Conservation (phyloP, 2,797 vertebrate genomes). For the Gymnothorax javanicus region DNA sequence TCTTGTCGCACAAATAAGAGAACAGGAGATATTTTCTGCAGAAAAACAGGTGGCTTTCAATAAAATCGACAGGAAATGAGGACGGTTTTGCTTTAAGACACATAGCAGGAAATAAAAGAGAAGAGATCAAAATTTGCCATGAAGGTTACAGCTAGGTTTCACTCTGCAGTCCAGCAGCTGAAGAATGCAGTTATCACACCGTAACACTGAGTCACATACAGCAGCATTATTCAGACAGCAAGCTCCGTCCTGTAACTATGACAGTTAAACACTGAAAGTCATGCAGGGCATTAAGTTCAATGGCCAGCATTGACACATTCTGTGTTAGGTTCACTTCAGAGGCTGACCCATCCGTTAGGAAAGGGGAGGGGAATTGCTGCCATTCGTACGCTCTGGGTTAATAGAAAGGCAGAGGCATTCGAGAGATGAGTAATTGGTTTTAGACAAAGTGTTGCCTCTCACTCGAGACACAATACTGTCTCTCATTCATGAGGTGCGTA, state of each 20-base stretch:
- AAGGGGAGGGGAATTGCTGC: neutral
- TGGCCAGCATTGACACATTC: neutral
- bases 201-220: neutral
- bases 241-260: neutral
- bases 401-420: constrained; percentile 2
- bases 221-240: neutral
- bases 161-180: neutral
- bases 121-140: neutral
- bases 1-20: neutral
- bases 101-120: neutral
- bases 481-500: neutral
- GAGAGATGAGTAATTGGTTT: neutral
- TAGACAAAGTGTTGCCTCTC: neutral
- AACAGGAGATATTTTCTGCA: neutral
- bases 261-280: neutral
- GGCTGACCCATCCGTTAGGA: neutral
- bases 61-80: neutral
- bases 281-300: neutral
- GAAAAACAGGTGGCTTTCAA: neutral
- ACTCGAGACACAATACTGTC: neutral
- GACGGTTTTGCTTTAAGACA: neutral
- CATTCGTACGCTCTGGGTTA: neutral
- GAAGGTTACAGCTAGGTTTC: neutral
- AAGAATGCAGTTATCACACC: neutral
- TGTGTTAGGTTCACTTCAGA: neutral